Conservation (phyloP, 2,797 vertebrate genomes). For the Peromyscus nudipes region DNA sequence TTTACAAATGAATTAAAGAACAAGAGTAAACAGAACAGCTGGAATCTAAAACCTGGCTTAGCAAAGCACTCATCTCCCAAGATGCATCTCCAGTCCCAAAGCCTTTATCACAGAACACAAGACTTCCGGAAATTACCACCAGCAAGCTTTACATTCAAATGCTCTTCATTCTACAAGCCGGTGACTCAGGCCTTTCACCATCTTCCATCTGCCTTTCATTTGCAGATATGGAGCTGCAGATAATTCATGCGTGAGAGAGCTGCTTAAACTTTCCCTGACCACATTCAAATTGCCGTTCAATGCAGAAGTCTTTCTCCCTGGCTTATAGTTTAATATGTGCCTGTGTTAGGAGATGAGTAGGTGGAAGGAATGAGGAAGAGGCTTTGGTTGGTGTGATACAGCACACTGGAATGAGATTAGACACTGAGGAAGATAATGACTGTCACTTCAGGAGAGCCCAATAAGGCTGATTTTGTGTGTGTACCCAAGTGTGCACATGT, state of each 20-base stretch:
- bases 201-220: neutral
- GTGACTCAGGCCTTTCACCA: neutral
- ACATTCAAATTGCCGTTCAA: constrained; percentile 58
- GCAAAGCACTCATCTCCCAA: neutral
- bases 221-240: neutral
- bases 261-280: constrained; percentile 36
- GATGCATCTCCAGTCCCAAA: neutral
- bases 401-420: neutral
- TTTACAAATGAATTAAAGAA: constrained; percentile 45
- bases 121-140: neutral
- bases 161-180: constrained; percentile 31
- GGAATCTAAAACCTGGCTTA: constrained; percentile 1
- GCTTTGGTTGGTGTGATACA: constrained; percentile 35
- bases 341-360: neutral
- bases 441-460: neutral
- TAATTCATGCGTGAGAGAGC: neutral
- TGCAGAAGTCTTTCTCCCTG: constrained; percentile 31
- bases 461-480: neutral
- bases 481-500: too few species aligned
- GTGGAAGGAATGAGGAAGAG: neutral
- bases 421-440: neutral
- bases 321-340: constrained; percentile 12
- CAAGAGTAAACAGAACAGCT: neutral
- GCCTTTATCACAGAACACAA: neutral
- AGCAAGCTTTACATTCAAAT: constrained; percentile 41